These are phyloP conservation scores for Sternotherus odoratus DNA, from an alignment of 2,797 vertebrate species.

Conservation along the genomic window DNA sequence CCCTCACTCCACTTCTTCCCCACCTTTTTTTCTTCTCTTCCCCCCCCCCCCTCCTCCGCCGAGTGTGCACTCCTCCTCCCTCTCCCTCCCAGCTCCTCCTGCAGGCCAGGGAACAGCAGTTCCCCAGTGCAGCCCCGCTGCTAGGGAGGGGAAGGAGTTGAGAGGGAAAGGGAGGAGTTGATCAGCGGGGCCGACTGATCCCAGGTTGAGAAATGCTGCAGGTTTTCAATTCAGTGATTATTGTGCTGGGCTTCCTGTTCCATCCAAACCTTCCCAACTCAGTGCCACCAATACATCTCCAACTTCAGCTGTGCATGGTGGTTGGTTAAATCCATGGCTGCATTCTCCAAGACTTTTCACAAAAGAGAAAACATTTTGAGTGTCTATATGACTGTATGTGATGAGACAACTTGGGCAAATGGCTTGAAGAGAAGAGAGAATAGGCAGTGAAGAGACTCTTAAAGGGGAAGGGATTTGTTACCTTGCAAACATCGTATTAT, in stretches of 20 bases:
- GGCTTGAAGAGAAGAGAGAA: neutral
- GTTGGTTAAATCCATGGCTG: neutral
- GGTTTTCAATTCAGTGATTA: neutral
- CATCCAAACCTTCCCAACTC: neutral
- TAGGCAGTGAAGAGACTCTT: neutral
- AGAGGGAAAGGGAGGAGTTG: too few species aligned
- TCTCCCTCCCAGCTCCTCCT: too few species aligned
- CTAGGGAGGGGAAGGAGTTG: too few species aligned
- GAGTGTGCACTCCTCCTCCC: too few species aligned
- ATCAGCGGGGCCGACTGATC: too few species aligned
- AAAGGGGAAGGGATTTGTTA: neutral
- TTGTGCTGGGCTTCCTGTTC: neutral
- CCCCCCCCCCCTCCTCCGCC: too few species aligned
- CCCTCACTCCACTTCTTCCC: too few species aligned
- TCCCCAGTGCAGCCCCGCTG: too few species aligned
- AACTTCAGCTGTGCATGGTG: neutral
- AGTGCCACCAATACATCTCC: neutral
- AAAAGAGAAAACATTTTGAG: neutral
- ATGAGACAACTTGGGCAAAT: neutral
- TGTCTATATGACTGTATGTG: neutral
- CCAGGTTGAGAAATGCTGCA: too few species aligned
- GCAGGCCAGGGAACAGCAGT: too few species aligned
- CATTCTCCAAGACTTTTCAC: neutral
- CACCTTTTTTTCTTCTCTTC: too few species aligned
- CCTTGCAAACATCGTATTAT: neutral